Evolutionary conservation across 1,140 invertebrate species (phyloP), one percentile per base, ranked within the genome.

Genomic region (Penaeus indicus): DNA sequence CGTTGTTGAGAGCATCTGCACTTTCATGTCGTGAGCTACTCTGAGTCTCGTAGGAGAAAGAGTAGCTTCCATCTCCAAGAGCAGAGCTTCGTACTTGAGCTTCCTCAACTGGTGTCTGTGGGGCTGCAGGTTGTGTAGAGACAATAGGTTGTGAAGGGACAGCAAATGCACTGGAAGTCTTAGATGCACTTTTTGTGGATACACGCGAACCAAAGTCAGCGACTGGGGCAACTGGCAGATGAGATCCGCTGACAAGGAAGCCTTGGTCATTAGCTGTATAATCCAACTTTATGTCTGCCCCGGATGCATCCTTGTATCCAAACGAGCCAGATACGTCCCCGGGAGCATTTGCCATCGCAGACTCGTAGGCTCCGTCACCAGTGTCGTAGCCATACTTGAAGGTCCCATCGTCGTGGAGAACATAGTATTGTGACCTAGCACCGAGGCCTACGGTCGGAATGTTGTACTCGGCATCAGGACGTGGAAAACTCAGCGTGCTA

Each of bases 401-500:
- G 0, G 79, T 75, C 47, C 86, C 86, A 25, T 88, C 86, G 25
- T 67, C 75, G 69, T 88, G 86, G 11, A 88, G 86, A 69, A 88
- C 79, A 62, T 88, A 88, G 72, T 78, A 88, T 32, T 88, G 86
- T 47, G 86, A 54, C 13, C 86, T 80, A n/a, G 67, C 3, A 62
- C 86, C 86, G 11, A 72, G 42, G 18, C 86, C 86, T 38, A 83
- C 86, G n/a, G 47, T 84, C 3, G 79, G 86, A 32, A 88, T 88
- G 10, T 83, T 75, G 81, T 88, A 83, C n/a, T 32, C 64, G 54
- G 79, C 81, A 62, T 88, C 86, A 32, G 86, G 80, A 38, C 38
- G 80, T 83, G 86, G 79, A 83, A 88, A 83, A 88, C 86, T 88
- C 61, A 88, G 86, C 27, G 80, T 84, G 86, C 86, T 88, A 84